Evolutionary conservation across 2,113 vertebrate species (phyloP), one percentile per base, ranked within the genome.

Genomic region (Gavialis gangeticus): DNA sequence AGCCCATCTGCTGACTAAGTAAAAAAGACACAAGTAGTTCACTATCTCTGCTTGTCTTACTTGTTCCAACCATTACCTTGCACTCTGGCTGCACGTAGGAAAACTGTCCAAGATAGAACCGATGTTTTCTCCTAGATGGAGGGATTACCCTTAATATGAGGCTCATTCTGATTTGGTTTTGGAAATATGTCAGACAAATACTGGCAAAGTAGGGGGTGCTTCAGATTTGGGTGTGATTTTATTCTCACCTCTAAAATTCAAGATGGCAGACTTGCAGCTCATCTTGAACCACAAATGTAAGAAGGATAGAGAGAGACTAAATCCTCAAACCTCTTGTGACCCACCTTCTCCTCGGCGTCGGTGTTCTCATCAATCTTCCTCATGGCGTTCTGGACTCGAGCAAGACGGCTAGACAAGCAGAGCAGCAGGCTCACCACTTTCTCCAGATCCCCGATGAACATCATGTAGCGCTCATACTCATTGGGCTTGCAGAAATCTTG

Each of bases 361-460:
- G 97, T 97, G 30, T 93, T 95, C 27, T 98, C 87, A 11, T 98
- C 98, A 2, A 97, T 91, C 27, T 97, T 98, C 94, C 97, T 98
- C 93, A 99, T 96, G 73, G 99, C 99, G 0, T 98, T 98, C 90
- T 98, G 98, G 6, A 99, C 99, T 0, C 99, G 98, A 91, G 98
- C 98, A 1, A 99, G 98, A 63, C 99, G 98, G 71, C 98, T 98
- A 18, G 99, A 99, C 62, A 99, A 94, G 82, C 99, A 99, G 77
- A 99, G 97, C 93, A 99, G 86, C 90, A 99, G 98, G 95, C 96
- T 99, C 64, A 99, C 97, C 24, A 99, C 99, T 12, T 99, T 98
- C 97, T 99, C 99, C 95, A 99, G 95, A 97, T 99, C 99, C 1
- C 98, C 98, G 2, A 99, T 98, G 97, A 99, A 99, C 89, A 98